phyloP scores from a whole-genome alignment of 2,113 vertebrate species.

The Catharus fuscescens region DNA sequence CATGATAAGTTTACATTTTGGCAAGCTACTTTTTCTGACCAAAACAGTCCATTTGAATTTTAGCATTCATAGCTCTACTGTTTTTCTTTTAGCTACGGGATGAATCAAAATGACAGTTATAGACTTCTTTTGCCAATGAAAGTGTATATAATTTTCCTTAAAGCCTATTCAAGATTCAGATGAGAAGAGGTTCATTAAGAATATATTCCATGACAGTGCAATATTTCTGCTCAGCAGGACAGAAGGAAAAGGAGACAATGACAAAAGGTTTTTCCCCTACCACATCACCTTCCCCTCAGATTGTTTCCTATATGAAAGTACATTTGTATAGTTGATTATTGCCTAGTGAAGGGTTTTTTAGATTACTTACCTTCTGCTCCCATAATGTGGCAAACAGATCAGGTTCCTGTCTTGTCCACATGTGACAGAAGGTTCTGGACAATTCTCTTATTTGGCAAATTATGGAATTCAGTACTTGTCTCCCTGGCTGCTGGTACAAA shows the following conservation, averaged over 20 bases:
- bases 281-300: fast-evolving
- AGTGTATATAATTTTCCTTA: not conserved
- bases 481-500: not conserved
- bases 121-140: not conserved
- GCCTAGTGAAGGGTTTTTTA: not conserved
- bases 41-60: not conserved
- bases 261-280: not conserved
- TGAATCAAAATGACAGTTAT: not conserved
- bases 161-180: not conserved
- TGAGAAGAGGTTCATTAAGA: not conserved
- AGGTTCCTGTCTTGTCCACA: no score
- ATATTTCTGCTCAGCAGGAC: not conserved
- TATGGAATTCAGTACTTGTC: not conserved
- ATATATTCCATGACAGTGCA: not conserved
- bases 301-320: not conserved
- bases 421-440: not conserved
- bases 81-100: not conserved
- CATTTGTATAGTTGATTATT: not conserved
- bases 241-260: not conserved
- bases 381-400: not conserved
- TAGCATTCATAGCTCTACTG: not conserved
- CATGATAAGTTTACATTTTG: not conserved
- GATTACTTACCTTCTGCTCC: not conserved
- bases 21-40: not conserved
- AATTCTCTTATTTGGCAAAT: not conserved